A percentile compares a stretch with the other conserved stretches of the same genome.
Conservation (phyloP, 2,888 invertebrate species). For the Drosophila buzzatii region DNA sequence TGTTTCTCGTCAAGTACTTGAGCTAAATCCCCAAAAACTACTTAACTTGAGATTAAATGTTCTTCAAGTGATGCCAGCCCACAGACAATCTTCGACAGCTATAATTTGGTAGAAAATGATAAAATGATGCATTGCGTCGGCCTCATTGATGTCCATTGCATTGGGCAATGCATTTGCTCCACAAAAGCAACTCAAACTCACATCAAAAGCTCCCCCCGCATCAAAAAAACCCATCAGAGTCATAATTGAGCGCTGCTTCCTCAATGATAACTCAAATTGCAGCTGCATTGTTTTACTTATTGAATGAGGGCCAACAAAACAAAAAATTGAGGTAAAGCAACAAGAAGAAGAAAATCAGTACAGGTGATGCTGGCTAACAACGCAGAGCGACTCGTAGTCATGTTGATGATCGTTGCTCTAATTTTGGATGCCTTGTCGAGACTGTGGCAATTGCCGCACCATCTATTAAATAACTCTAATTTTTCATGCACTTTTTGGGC, state of each 20-base stretch:
- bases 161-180: conserved; percentile 34
- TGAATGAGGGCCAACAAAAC: conserved; percentile 13
- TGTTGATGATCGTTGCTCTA: conserved; percentile 34
- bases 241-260: conserved; percentile 48
- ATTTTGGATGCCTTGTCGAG: conserved; percentile 16
- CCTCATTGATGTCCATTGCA: conserved; percentile 12
- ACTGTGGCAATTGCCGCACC: conserved; percentile 49
- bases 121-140: conserved; percentile 17
- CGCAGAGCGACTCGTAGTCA: conserved; percentile 7
- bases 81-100: not conserved
- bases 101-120: not conserved
- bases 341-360: conserved; percentile 13
- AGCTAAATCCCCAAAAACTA: no score
- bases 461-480: conserved; percentile 49
- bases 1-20: no score
- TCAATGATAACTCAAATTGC: conserved; percentile 50
- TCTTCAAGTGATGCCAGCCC: conserved; percentile 3
- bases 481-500: conserved; percentile 53
- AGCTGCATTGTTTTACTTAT: conserved; percentile 36
- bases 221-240: conserved; percentile 22
- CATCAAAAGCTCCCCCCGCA: not conserved
- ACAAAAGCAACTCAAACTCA: conserved; percentile 16
- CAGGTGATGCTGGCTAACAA: conserved; percentile 21
- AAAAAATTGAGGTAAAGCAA: conserved; percentile 13
- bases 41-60: not conserved